Evolutionary conservation across 35 echinoderm and acorn worm genomes (phyloP), one percentile per base, ranked within the genome.

Genomic region (Ophioderma brevispina): DNA sequence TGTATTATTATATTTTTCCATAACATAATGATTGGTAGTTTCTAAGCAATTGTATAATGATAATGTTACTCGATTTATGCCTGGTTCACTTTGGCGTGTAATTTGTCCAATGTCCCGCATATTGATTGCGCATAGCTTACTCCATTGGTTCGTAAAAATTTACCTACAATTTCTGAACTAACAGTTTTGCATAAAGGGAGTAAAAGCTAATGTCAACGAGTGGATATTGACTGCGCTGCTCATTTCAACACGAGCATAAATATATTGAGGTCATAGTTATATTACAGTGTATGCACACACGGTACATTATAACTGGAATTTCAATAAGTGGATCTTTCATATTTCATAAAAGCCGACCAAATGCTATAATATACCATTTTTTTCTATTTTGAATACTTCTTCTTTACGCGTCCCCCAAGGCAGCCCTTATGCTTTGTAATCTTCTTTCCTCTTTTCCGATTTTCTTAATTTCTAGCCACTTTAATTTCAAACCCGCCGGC

Each of bases 391-490:
- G 46, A 52, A n/a, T n/a, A n/a, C 41, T 17, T 46, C 41, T 46
- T 46, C 41, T 46, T 46, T 46, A 46, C 17, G 17, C 17, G 41
- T 17, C 59, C 59, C 59, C n/a, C 59, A 15, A 70, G 59, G 59
- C 59, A 70, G 59, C 59, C 4, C 28, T 25, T 18, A 15, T 25
- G n/a, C 17, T 25, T 25, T 30, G 28, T 70, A 70, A 70, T 70
- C 59, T 6, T 70, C 59, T 70, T 70, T 70, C n/a, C 59, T 30
- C n/a, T 70, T 70, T 70, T 70, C 59, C 59, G 59, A 70, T 70
- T 70, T 70, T 70, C 28, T 70, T 30, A 25, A 18, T 25, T 25
- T 70, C 28, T 70, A 70, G n/a, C 15, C 59, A 70, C 59, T 70
- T 70, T 3, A 25, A 21, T 11, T 52, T 52, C 46, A 2, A 70